Evolutionary conservation across 2,113 vertebrate species (phyloP).

Genomic region (Nothoprocta pentlandii): DNA sequence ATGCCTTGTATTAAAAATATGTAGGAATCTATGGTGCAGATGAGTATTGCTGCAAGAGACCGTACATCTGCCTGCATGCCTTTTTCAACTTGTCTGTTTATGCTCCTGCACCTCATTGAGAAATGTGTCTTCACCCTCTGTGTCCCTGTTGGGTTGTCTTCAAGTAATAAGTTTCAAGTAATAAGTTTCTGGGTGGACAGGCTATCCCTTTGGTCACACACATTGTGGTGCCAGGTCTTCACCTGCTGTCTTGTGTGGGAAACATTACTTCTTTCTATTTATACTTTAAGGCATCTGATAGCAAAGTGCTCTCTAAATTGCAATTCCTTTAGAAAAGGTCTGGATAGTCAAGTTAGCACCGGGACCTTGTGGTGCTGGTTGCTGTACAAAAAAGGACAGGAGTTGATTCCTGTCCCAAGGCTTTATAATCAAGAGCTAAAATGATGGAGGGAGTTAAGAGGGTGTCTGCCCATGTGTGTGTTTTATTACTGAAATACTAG

Average conservation of each 20-base stretch:
- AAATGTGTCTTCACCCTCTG: background rate
- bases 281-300: background rate
- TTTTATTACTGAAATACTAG: background rate
- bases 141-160: background rate
- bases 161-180: background rate
- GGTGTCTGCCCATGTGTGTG: background rate
- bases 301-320: background rate
- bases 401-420: background rate
- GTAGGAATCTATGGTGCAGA: background rate
- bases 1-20: conserved; percentile 29
- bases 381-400: background rate
- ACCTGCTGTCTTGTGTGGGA: background rate
- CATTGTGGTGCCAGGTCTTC: background rate
- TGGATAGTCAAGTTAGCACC: background rate
- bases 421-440: background rate
- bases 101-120: background rate
- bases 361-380: background rate
- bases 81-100: conserved; percentile 32
- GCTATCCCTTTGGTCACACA: background rate
- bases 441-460: background rate
- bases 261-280: background rate
- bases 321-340: background rate
- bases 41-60: background rate
- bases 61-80: conserved; percentile 5
- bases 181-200: conserved; percentile 2